Percentiles rank a stretch among this genome's conserved stretches.
Conservation (phyloP, 1,140 invertebrate species). For the Propsilocerus akamusi region DNA sequence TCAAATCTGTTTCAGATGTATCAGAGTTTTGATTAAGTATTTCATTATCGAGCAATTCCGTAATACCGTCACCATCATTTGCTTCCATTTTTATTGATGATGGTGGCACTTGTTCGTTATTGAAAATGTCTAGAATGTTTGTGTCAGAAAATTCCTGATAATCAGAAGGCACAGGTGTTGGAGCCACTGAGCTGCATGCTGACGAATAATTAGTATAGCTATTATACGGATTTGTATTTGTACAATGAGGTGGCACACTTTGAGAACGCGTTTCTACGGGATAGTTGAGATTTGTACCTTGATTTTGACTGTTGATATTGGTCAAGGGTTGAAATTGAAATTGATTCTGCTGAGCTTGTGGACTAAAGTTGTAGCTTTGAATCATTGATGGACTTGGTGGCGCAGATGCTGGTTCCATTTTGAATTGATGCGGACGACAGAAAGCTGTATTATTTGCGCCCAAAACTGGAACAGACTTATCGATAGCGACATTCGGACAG, state of each 20-base stretch:
- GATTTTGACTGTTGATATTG: constrained; percentile 8
- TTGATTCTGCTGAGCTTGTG: constrained; percentile 7
- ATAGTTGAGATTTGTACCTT: constrained; percentile 11
- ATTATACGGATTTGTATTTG: neutral
- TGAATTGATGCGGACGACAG: constrained; percentile 14
- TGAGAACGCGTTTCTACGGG: constrained; percentile 18
- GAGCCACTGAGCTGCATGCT: constrained; percentile 40
- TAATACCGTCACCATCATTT: constrained; percentile 7
- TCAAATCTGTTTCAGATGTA: neutral
- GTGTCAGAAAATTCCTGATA: constrained; percentile 40
- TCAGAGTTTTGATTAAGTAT: neutral
- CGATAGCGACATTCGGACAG: constrained; percentile 6
- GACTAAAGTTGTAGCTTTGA: constrained; percentile 11
- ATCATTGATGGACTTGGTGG: constrained; percentile 20
- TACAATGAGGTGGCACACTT: constrained; percentile 14
- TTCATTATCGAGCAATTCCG: neutral
- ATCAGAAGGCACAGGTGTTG: constrained; percentile 47
- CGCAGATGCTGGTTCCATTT: constrained; percentile 17
- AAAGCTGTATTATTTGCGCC: constrained; percentile 15
- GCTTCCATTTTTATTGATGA: constrained; percentile 13
- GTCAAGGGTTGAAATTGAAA: constrained; percentile 1
- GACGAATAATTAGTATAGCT: constrained; percentile 22
- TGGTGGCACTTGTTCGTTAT: neutral
- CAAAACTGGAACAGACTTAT: constrained; percentile 18
- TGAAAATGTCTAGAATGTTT: constrained; percentile 5